phyloP scores from a whole-genome alignment of 2,797 vertebrate genomes.

The Trachops cirrhosus region DNA sequence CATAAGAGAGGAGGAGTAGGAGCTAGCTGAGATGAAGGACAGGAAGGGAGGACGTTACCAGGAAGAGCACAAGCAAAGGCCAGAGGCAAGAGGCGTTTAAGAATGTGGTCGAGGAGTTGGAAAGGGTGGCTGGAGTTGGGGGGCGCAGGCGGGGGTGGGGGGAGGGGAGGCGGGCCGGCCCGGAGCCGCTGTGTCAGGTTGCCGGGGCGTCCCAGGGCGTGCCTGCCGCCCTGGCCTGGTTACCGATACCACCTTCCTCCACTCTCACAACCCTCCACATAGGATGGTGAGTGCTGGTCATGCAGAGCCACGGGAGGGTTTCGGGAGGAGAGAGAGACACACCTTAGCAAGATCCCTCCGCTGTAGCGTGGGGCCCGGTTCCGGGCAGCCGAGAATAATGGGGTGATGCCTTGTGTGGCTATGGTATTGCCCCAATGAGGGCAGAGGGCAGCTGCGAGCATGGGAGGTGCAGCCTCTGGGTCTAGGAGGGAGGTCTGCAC shows the following conservation, averaged over 20 bases:
- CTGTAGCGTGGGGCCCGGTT: rapidly evolving
- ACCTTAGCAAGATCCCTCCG: background rate
- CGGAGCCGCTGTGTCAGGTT: background rate
- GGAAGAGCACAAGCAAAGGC: background rate
- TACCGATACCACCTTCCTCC: background rate
- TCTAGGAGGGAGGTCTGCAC: background rate
- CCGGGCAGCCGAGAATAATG: background rate
- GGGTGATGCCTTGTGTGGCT: background rate
- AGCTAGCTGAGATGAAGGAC: background rate
- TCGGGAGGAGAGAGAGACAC: background rate
- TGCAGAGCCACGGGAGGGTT: background rate
- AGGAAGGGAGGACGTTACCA: too few relatives aligned
- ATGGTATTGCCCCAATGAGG: background rate
- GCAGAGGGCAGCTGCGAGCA: background rate
- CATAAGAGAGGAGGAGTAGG: background rate
- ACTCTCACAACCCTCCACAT: background rate
- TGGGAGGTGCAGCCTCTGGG: background rate
- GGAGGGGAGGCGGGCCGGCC: background rate
- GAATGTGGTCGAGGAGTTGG: background rate
- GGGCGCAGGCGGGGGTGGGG: background rate
- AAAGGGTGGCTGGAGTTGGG: background rate
- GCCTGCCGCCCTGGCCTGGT: background rate
- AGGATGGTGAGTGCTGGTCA: background rate
- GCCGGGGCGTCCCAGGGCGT: background rate
- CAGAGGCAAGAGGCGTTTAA: background rate